phyloP scores from a whole-genome alignment of 2,888 invertebrate species.

The Thereva nobilitata region DNA sequence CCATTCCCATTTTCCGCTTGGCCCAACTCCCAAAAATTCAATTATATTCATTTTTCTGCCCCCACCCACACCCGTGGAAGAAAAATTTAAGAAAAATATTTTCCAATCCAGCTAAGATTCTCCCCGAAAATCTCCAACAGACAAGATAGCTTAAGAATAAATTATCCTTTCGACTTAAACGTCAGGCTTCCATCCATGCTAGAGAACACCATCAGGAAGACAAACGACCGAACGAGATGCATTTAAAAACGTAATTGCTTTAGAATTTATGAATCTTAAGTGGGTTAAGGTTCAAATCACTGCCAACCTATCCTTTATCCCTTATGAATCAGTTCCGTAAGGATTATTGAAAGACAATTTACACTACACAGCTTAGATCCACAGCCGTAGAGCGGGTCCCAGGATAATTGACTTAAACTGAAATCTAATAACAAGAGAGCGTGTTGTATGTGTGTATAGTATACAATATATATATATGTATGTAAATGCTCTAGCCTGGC shows the following conservation, averaged over 20 bases:
- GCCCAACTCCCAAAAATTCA: too few species aligned
- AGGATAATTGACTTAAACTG: constrained; percentile 9
- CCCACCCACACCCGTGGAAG: too few species aligned
- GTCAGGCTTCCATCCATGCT: neutral
- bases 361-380: neutral
- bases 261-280: constrained; percentile 10
- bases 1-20: too few species aligned
- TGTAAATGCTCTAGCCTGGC: too few species aligned
- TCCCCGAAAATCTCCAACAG: too few species aligned
- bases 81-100: too few species aligned
- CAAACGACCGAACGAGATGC: neutral
- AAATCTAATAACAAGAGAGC: constrained; percentile 7
- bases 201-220: neutral
- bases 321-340: neutral
- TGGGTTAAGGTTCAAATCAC: neutral
- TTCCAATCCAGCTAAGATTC: too few species aligned
- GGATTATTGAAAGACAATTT: constrained; percentile 4
- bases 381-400: neutral
- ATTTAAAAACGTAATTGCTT: constrained; percentile 4
- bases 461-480: too few species aligned
- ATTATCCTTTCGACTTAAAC: too few species aligned
- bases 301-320: neutral
- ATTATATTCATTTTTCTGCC: too few species aligned
- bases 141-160: too few species aligned
- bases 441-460: neutral